Evolutionary conservation across 2,113 vertebrate species (phyloP), one percentile per base, ranked within the genome.

Genomic region (Hippopotamus amphibius): DNA sequence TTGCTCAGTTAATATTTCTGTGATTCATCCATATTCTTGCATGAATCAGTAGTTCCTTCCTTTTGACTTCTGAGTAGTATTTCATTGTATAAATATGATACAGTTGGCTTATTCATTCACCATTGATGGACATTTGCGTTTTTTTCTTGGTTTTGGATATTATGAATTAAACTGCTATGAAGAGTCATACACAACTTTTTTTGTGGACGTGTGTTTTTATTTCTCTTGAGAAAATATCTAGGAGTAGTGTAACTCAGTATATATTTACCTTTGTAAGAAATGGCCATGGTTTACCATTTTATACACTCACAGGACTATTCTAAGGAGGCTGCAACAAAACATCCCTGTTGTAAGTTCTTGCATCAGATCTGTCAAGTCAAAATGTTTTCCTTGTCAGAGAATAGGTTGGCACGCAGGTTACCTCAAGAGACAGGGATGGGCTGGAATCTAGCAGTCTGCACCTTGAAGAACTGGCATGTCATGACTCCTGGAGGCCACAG

Each of bases 1-100:
- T 74, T 37, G 81, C 43, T 83, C 53, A 85, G 37, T 68, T 37
- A 33, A 19, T 63, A 28, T 93, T 68, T 90, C 74, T 90, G 63
- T 41, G 66, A 93, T 88, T 95, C 55, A 41, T 53, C 57, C 4
- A 17, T 71, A 59, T 69, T 84, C 76, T 76, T 65, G 66, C 41
- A 59, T 82, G 77, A 88, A 43, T 63, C 43, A 88, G 55, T 48
- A 22, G 41, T 50, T 87, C 69, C 83, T 88, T 71, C 74, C 74
- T 69, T 92, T 66, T 72, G 26, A 74, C 63, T 87, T 96, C 74
- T 84, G 65, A 88, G 63, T 72, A 79, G 37, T 26, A 80, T 61
- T 69, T 14, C 81, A 63, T 61, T 95, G 53, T 94, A 37, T 61
- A 88, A 90, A 66, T 68, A 80, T 76, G 80, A 61, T 57, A 57